Evolutionary conservation across 30 jellyfish, hydroid and myxozoan genomes (phyloP).

Genomic region (Turritopsis dohrnii): DNA sequence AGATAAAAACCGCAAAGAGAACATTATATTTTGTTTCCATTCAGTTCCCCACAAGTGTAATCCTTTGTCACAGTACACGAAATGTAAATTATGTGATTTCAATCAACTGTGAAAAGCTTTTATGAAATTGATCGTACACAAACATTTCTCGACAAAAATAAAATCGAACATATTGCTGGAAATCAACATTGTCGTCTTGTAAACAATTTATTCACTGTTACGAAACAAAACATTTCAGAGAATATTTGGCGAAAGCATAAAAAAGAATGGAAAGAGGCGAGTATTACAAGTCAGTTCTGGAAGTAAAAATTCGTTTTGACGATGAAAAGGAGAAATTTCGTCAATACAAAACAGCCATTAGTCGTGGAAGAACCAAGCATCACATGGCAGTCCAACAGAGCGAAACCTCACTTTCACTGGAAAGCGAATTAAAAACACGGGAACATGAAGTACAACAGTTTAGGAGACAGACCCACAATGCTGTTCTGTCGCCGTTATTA

Average conservation of each 20-base stretch:
- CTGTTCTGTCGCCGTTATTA: constrained; percentile 41
- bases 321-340: constrained; percentile 40
- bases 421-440: neutral
- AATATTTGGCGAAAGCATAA: neutral
- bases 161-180: too few relatives aligned
- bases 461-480: constrained; percentile 38
- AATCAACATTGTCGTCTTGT: neutral
- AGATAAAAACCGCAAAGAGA: neutral
- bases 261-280: constrained; percentile 1
- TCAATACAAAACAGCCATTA: constrained; percentile 20
- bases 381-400: neutral
- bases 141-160: too few relatives aligned
- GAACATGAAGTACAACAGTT: constrained; percentile 37
- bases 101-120: neutral
- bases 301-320: constrained; percentile 45
- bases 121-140: neutral
- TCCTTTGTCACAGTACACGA: neutral
- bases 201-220: neutral
- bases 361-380: constrained; percentile 20
- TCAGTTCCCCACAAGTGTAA: neutral
- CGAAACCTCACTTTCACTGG: neutral
- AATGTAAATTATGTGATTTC: neutral
- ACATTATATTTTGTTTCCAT: neutral
- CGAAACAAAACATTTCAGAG: neutral
- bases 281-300: constrained; percentile 35